These are phyloP conservation scores for Trogon melanurus DNA, from an alignment of 2,113 vertebrate genomes.

Conservation along the genomic window DNA sequence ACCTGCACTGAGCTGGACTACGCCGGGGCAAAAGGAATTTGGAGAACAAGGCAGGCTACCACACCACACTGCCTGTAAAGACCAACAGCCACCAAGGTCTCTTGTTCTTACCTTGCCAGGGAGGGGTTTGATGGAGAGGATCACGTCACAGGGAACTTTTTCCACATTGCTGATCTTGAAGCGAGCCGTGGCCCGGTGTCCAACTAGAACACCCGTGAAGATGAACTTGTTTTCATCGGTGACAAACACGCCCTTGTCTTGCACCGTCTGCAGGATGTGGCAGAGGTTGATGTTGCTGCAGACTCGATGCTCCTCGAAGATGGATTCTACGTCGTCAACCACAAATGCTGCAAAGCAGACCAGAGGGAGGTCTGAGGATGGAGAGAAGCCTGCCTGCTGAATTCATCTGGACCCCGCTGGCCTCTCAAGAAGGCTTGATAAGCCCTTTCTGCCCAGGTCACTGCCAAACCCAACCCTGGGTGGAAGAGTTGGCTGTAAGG, in stretches of 20 bases:
- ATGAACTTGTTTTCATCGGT: constrained; percentile 88
- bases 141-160: constrained; percentile 82
- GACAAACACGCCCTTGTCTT: constrained; percentile 79
- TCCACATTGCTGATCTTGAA: constrained; percentile 84
- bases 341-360: constrained; percentile 53
- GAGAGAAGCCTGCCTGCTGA: background rate
- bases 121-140: constrained; percentile 73
- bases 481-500: background rate
- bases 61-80: background rate
- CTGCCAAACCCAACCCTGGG: background rate
- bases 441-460: background rate
- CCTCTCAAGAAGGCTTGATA: background rate
- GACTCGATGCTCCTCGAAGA: constrained; percentile 90
- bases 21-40: background rate
- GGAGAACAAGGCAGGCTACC: background rate
- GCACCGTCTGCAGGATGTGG: constrained; percentile 67
- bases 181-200: constrained; percentile 78
- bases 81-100: background rate
- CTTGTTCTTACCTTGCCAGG: constrained; percentile 76
- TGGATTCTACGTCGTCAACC: constrained; percentile 73
- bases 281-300: constrained; percentile 75
- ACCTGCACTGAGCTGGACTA: background rate
- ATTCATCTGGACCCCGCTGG: background rate
- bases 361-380: constrained; percentile 46
- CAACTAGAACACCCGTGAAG: constrained; percentile 84